Conservation (phyloP, 1,140 invertebrate species). For the Agrilus planipennis region DNA sequence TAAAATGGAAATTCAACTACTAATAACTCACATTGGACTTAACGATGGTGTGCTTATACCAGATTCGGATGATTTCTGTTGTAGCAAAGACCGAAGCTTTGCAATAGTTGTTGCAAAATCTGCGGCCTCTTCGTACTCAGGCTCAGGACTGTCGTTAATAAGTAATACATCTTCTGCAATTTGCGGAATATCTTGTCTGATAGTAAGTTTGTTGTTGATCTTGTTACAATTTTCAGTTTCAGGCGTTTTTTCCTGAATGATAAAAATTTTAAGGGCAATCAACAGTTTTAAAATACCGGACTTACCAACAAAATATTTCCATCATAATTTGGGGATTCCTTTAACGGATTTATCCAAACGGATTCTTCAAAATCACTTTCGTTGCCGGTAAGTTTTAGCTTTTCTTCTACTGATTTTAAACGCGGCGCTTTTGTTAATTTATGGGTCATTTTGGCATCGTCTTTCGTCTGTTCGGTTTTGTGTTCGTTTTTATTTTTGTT, state of each 20-base stretch:
- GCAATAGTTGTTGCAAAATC: slow-evolving; percentile 61
- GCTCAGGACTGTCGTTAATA: slow-evolving; percentile 38
- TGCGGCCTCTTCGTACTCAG: slow-evolving; percentile 57
- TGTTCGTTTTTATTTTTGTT: slow-evolving; percentile 13
- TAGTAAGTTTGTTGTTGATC: neutral
- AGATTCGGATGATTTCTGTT: slow-evolving; percentile 45
- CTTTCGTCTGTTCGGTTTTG: slow-evolving; percentile 6
- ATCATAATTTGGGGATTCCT: slow-evolving; percentile 22
- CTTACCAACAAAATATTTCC: slow-evolving; percentile 23
- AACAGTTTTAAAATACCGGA: slow-evolving; percentile 3
- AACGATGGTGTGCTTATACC: slow-evolving; percentile 27
- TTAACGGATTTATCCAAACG: slow-evolving; percentile 25
- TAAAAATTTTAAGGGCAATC: neutral
- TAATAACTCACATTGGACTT: slow-evolving; percentile 27
- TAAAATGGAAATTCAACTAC: neutral
- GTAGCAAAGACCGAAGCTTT: slow-evolving; percentile 51
- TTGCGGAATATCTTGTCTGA: slow-evolving; percentile 1
- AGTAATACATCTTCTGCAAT: slow-evolving; percentile 2
- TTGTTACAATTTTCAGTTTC: too few species aligned
- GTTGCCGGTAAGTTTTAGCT: neutral
- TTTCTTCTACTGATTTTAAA: slow-evolving; percentile 5
- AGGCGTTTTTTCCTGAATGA: slow-evolving; percentile 2
- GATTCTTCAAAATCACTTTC: slow-evolving; percentile 16
- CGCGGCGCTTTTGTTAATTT: slow-evolving; percentile 9
- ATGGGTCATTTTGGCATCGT: slow-evolving; percentile 2